A percentile compares a stretch with the other conserved stretches of the same genome.
Conservation (phyloP, 2,888 invertebrate genomes). For the Eristalis pertinax region DNA sequence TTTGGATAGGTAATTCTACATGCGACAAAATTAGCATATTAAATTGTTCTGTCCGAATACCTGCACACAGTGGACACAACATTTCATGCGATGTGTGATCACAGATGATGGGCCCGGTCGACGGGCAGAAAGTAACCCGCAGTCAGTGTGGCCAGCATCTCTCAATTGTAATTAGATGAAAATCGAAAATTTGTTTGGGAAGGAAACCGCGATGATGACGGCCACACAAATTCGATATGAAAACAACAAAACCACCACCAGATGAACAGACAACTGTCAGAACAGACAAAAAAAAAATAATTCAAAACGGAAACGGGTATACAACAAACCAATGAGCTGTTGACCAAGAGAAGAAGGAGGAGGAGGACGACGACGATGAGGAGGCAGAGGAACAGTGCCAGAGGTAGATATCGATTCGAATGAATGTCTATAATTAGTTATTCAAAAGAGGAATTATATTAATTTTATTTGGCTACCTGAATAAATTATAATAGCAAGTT, state of each 20-base stretch:
- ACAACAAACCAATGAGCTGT: not conserved
- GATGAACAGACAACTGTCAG: not conserved
- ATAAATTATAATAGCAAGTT: slow-evolving; percentile 64
- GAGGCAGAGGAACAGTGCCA: no score
- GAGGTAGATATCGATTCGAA: slow-evolving; percentile 55
- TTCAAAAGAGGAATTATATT: slow-evolving; percentile 70
- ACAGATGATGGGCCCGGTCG: no score
- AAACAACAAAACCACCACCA: slow-evolving; percentile 1
- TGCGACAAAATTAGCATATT: slow-evolving; percentile 61
- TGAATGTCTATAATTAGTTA: slow-evolving; percentile 68
- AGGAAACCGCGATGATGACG: not conserved
- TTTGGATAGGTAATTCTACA: slow-evolving; percentile 54
- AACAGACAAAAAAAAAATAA: slow-evolving; percentile 5
- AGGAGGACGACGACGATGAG: not conserved
- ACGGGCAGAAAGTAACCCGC: not conserved
- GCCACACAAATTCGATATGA: not conserved
- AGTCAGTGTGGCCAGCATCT: slow-evolving; percentile 37
- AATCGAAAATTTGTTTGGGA: slow-evolving; percentile 5
- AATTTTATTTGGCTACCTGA: slow-evolving; percentile 71
- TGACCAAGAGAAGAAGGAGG: not conserved
- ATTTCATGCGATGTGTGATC: not conserved
- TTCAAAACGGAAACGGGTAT: slow-evolving; percentile 37
- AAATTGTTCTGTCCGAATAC: slow-evolving; percentile 58
- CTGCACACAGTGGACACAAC: slow-evolving; percentile 34
- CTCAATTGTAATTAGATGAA: slow-evolving; percentile 33